Evolutionary conservation across 2,888 invertebrate species (phyloP).

Genomic region (Parnassius smintheus): DNA sequence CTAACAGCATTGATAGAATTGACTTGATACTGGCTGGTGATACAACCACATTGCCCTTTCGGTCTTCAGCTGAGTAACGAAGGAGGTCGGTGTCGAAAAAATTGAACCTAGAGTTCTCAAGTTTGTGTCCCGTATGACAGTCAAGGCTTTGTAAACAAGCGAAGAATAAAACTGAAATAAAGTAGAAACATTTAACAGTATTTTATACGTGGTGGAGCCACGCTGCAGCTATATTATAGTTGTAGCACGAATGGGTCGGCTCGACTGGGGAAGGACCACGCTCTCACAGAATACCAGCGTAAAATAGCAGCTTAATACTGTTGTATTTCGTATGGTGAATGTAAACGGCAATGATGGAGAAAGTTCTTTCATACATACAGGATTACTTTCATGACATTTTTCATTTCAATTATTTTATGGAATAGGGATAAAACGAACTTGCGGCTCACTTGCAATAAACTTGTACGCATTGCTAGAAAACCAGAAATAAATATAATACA

Average conservation of each 20-base stretch:
- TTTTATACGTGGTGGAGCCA: neutral
- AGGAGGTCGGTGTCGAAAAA: constrained; percentile 81
- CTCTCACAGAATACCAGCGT: too few species aligned
- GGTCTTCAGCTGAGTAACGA: constrained; percentile 60
- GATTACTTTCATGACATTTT: too few species aligned
- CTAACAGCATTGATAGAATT: constrained; percentile 82
- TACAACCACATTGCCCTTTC: constrained; percentile 80
- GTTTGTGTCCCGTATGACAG: constrained; percentile 35
- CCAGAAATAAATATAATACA: neutral
- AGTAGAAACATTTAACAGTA: neutral
- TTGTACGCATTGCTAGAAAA: neutral
- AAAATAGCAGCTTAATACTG: too few species aligned
- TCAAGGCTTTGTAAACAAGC: constrained; percentile 43
- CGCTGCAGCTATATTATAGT: too few species aligned
- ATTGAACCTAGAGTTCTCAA: constrained; percentile 60
- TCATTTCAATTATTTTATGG: too few species aligned
- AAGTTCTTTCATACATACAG: too few species aligned
- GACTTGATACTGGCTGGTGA: constrained; percentile 86
- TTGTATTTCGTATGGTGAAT: too few species aligned
- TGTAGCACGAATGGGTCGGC: too few species aligned
- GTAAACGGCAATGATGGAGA: too few species aligned
- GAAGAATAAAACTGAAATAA: constrained; percentile 46
- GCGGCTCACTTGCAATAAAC: too few species aligned
- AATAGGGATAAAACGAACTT: too few species aligned
- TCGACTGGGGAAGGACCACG: too few species aligned